Evolutionary conservation across 2,113 vertebrate genomes (phyloP).

Genomic region (Chrysochloris asiatica): DNA sequence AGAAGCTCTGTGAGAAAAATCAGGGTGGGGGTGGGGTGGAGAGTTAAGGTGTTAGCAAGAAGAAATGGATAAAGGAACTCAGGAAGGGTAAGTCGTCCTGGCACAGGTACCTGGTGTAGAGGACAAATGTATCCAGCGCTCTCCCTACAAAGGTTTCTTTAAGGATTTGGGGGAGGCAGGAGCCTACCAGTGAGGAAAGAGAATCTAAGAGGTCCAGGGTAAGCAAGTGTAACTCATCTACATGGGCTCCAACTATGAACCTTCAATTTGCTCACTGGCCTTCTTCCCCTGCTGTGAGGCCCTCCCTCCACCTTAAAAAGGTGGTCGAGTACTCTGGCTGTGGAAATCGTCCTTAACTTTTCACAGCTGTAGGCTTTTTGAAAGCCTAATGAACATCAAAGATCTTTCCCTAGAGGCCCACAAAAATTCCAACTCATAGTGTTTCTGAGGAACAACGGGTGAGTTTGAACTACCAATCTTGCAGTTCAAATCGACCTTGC

Average conservation of each 20-base stretch:
- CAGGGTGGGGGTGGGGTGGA: too few species aligned
- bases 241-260: neutral
- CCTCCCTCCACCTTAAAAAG: neutral
- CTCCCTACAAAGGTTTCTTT: neutral
- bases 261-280: too few species aligned
- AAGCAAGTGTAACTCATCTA: neutral
- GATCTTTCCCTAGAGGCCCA: neutral
- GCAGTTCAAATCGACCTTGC: too few species aligned
- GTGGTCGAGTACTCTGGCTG: neutral
- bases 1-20: neutral
- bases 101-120: neutral
- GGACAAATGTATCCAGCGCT: neutral
- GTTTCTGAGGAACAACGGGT: too few species aligned
- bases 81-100: constrained; percentile 13
- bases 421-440: too few species aligned
- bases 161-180: neutral
- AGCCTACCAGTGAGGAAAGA: neutral
- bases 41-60: neutral
- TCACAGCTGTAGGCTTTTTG: neutral
- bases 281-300: neutral
- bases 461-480: too few species aligned
- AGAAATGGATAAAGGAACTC: neutral
- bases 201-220: neutral
- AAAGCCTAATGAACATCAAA: neutral
- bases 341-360: neutral